Evolutionary conservation across 2,888 invertebrate species (phyloP).

Genomic region (Lasioglossum morio): DNA sequence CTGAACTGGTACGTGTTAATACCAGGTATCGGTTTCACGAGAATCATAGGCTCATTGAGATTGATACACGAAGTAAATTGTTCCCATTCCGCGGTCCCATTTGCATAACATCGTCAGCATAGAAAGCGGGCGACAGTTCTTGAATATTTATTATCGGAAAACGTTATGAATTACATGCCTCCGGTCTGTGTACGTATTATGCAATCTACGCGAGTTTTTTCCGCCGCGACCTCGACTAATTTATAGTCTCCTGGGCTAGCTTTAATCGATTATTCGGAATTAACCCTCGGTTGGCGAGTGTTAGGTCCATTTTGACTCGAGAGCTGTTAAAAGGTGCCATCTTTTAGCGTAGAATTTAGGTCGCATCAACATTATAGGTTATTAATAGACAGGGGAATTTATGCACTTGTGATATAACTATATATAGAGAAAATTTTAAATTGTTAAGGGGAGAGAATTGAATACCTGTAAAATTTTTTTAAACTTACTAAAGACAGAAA

Average conservation of each 20-base stretch:
- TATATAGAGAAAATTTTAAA: background rate
- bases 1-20: background rate
- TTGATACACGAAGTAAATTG: constrained; percentile 27
- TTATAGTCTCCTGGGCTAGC: background rate
- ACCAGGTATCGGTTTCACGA: background rate
- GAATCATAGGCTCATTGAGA: background rate
- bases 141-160: constrained; percentile 36
- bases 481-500: background rate
- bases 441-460: background rate
- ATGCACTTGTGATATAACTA: background rate
- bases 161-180: constrained; percentile 27
- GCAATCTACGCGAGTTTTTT: background rate
- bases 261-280: constrained; percentile 39
- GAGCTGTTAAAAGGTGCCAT: background rate
- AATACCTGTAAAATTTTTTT: background rate
- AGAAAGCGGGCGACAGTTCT: constrained; percentile 25
- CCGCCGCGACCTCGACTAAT: constrained; percentile 1
- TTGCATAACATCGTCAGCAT: constrained; percentile 32
- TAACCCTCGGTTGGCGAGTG: constrained; percentile 15
- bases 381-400: background rate
- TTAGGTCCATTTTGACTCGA: background rate
- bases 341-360: background rate
- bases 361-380: background rate
- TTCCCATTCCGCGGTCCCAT: constrained; percentile 14
- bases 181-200: constrained; percentile 2